phyloP scores from a whole-genome alignment of 1,140 invertebrate genomes.

The Monochamus saltuarius region DNA sequence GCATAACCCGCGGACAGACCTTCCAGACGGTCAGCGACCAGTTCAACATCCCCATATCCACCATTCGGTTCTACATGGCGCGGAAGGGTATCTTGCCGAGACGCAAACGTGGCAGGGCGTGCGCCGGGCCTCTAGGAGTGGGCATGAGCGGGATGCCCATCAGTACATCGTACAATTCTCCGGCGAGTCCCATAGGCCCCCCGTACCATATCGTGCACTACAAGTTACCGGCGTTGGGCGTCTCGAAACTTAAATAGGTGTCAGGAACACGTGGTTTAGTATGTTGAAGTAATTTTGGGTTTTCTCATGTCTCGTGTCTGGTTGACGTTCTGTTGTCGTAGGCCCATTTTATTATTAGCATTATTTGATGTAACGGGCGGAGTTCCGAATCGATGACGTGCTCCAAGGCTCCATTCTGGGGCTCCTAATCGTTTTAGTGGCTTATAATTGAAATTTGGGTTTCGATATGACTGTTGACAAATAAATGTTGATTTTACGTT shows the following conservation, averaged over 20 bases:
- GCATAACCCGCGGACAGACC: constrained; percentile 75
- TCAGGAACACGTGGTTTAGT: not conserved
- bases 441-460: no score
- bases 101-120: constrained; percentile 66
- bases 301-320: constrained; percentile 2
- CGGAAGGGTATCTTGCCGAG: constrained; percentile 75
- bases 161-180: constrained; percentile 46
- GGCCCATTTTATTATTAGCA: not conserved
- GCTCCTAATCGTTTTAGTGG: no score
- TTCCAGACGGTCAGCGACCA: constrained; percentile 81
- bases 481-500: no score
- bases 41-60: constrained; percentile 83
- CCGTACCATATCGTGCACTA: constrained; percentile 75
- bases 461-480: no score
- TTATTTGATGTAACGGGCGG: no score
- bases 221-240: constrained; percentile 61
- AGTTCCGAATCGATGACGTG: no score
- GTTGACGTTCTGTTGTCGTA: constrained; percentile 2
- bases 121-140: constrained; percentile 41
- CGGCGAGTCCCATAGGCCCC: constrained; percentile 61
- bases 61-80: constrained; percentile 81
- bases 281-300: not conserved
- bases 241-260: constrained; percentile 50
- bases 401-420: no score
- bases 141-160: constrained; percentile 33